Evolutionary conservation across 2,113 vertebrate genomes (phyloP).

Genomic region (Neogobius melanostomus): DNA sequence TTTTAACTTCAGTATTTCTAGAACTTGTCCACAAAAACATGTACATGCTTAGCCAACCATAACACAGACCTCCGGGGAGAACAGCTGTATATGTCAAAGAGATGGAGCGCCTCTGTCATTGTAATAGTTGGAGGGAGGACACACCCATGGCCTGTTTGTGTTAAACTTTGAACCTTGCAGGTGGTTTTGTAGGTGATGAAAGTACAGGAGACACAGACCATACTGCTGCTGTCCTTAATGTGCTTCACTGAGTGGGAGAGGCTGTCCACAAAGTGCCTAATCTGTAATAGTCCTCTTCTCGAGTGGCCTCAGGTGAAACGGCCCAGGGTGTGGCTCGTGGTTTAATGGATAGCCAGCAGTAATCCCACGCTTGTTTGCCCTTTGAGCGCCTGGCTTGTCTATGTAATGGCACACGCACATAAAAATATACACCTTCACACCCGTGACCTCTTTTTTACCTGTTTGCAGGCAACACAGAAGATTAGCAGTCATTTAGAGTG

Average conservation of each 20-base stretch:
- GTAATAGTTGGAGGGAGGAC: not conserved
- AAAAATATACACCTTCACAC: conserved; percentile 57
- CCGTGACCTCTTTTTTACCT: conserved; percentile 61
- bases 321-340: conserved; percentile 54
- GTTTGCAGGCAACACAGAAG: conserved; percentile 51
- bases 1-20: not conserved
- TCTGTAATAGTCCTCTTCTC: conserved; percentile 70
- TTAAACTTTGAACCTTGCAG: conserved; percentile 68
- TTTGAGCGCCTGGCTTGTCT: conserved; percentile 55
- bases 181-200: conserved; percentile 60
- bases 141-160: conserved; percentile 38
- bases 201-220: conserved; percentile 59
- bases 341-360: conserved; percentile 62
- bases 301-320: conserved; percentile 65
- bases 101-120: conserved; percentile 21
- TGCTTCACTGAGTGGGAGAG: conserved; percentile 71
- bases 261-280: conserved; percentile 47
- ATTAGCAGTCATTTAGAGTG: conserved; percentile 65
- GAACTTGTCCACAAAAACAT: not conserved
- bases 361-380: conserved; percentile 64
- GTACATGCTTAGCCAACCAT: not conserved
- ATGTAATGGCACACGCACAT: conserved; percentile 25
- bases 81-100: conserved; percentile 29
- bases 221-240: conserved; percentile 65
- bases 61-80: conserved; percentile 30